Base-by-base conservation (phyloP, 1,140 invertebrate species). In the Lordiphosa stackelbergi region DNA sequence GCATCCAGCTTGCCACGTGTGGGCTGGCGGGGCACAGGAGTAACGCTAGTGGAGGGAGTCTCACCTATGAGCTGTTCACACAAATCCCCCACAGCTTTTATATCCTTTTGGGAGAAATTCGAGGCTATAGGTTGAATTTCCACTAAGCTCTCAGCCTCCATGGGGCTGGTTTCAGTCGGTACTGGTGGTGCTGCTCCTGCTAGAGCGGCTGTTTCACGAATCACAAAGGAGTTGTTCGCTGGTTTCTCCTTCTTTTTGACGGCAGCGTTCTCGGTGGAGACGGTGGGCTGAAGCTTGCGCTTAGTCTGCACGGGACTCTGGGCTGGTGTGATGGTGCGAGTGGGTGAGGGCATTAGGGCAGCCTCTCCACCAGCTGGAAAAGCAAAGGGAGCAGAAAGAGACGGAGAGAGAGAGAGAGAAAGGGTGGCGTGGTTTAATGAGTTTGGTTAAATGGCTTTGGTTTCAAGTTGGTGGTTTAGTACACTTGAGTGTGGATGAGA, bases 261-360 rank as follows among this genome's bases (percentile, higher is more conserved):
- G 3, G 73, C 63, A 5, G 85, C 85, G 46, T 87, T 87, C 52
- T 93, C 92, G 56, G 90, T 92, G 49, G 93, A 94, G 43, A 92
- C 90, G 9, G 92, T 92, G 6, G 90, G 90, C 79, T 94, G 92
- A 12, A 94, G 83, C 85, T 93, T 94, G 40, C 93, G 89, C 79
- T 94, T 94, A 1, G 73, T 69, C 47, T 87, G 87, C 34, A 85
- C 73, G 9, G 75, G 73, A 42, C 79, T 86, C 47, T 86, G 78
- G 45, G 77, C 68, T 24, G 86, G 86, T 36, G 87, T 90, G 6
- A 91, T 89, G 31, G 90, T 91, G 52, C 90, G 88, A 40, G 90
- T 91, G 36, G 90, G 90, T 86, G 84, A 91, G 88, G 43, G 90
- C 90, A 85, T 91, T 85, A 83, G 88, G 84, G 59, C 90, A 85